Percentiles rank a stretch among this genome's conserved stretches.
Conservation (phyloP, 2,888 invertebrate species). For the Hecatera dysodea region DNA sequence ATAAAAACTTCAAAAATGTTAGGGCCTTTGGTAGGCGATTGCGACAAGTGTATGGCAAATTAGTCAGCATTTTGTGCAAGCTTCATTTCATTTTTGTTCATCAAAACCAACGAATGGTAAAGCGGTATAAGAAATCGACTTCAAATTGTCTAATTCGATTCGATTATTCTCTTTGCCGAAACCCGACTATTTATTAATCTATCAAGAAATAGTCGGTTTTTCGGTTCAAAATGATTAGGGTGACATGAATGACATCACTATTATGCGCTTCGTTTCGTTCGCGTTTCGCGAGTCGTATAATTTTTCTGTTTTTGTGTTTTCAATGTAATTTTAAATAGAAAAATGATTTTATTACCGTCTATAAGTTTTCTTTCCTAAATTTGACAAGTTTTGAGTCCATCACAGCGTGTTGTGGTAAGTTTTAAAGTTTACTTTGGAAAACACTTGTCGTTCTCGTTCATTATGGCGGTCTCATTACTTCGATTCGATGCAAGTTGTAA, state of each 20-base stretch:
- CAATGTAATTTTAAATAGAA: slow-evolving; percentile 76
- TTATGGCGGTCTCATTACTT: slow-evolving; percentile 88
- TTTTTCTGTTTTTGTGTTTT: slow-evolving; percentile 79
- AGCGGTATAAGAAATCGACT: neutral
- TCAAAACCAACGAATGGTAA: no score
- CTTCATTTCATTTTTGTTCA: no score
- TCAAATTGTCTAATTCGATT: neutral
- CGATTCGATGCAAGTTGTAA: slow-evolving; percentile 73
- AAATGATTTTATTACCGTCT: slow-evolving; percentile 81
- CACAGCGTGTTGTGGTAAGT: slow-evolving; percentile 88
- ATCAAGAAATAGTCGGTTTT: neutral
- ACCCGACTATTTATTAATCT: no score
- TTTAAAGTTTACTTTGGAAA: slow-evolving; percentile 78
- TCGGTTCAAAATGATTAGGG: slow-evolving; percentile 25
- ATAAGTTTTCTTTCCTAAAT: slow-evolving; percentile 79
- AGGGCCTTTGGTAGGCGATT: neutral
- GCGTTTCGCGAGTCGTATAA: slow-evolving; percentile 80
- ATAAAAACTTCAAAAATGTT: neutral
- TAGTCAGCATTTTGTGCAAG: no score
- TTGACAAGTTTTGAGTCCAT: slow-evolving; percentile 81
- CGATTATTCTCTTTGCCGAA: neutral
- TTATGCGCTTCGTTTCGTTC: slow-evolving; percentile 80
- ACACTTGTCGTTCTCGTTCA: slow-evolving; percentile 85
- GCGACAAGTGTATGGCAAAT: no score
- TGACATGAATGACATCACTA: slow-evolving; percentile 69